Conservation (phyloP, 2,888 invertebrate genomes). For the Protodeltote pygarga region DNA sequence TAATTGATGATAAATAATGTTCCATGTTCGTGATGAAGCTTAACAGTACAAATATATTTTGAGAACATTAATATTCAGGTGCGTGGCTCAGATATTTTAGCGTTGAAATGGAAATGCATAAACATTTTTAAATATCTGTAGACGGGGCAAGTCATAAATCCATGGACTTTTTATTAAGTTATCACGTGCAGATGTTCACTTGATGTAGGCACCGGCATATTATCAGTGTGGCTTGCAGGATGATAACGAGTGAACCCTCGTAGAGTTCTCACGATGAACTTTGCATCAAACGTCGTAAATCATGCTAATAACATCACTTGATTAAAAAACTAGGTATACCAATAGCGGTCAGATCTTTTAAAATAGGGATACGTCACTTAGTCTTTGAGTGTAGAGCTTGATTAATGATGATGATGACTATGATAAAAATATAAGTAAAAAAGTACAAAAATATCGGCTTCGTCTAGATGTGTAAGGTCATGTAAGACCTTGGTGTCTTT, state of each 20-base stretch:
- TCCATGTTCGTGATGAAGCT: slow-evolving; percentile 1
- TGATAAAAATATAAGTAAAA: too few species aligned
- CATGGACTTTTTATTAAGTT: slow-evolving; percentile 17
- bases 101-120: slow-evolving; percentile 8
- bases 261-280: slow-evolving; percentile 45
- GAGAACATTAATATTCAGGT: slow-evolving; percentile 2
- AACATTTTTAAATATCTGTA: slow-evolving; percentile 7
- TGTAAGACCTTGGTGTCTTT: too few species aligned
- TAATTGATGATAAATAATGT: too few species aligned
- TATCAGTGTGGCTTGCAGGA: slow-evolving; percentile 26
- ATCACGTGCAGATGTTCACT: slow-evolving; percentile 29
- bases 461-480: too few species aligned
- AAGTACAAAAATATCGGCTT: too few species aligned
- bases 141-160: slow-evolving; percentile 15
- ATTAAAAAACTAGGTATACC: too few species aligned
- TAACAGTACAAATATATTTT: neutral
- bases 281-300: slow-evolving; percentile 25
- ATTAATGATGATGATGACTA: too few species aligned
- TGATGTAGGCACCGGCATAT: slow-evolving; percentile 29
- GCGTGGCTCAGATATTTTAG: slow-evolving; percentile 4
- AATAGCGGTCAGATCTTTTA: neutral
- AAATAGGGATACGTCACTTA: neutral
- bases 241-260: slow-evolving; percentile 45
- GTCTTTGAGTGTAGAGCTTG: neutral
- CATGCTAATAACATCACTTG: slow-evolving; percentile 13